Evolutionary conservation across 2,113 vertebrate genomes (phyloP).

Genomic region (Gila orcuttii): DNA sequence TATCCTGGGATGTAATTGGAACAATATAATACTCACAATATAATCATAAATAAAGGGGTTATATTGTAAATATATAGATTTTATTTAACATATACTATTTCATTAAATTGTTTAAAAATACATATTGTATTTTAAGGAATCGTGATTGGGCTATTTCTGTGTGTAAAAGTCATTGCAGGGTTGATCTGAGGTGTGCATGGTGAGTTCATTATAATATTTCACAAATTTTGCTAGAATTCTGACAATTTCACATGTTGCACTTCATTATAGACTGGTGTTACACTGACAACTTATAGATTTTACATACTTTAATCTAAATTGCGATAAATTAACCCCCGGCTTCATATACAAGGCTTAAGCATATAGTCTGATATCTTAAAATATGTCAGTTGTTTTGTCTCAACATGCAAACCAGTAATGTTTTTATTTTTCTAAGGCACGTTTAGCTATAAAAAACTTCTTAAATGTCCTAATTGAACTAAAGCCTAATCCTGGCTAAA

Average conservation of each 20-base stretch:
- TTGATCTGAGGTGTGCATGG: neutral
- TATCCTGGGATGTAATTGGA: neutral
- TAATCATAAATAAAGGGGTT: neutral
- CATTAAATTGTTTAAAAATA: neutral
- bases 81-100: no score
- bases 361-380: no score
- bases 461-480: no score
- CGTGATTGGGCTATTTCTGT: neutral
- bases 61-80: neutral
- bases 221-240: neutral
- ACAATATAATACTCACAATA: neutral
- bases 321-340: no score
- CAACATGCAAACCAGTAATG: no score
- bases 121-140: neutral
- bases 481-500: neutral
- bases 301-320: neutral
- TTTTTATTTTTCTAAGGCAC: no score
- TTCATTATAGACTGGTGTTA: neutral
- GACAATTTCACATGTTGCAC: neutral
- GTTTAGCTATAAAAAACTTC: no score
- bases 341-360: no score
- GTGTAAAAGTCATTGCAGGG: neutral
- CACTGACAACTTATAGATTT: neutral
- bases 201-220: neutral
- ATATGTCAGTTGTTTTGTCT: no score